phyloP scores from a whole-genome alignment of 2,797 vertebrate species.

The Oophaga sylvatica region DNA sequence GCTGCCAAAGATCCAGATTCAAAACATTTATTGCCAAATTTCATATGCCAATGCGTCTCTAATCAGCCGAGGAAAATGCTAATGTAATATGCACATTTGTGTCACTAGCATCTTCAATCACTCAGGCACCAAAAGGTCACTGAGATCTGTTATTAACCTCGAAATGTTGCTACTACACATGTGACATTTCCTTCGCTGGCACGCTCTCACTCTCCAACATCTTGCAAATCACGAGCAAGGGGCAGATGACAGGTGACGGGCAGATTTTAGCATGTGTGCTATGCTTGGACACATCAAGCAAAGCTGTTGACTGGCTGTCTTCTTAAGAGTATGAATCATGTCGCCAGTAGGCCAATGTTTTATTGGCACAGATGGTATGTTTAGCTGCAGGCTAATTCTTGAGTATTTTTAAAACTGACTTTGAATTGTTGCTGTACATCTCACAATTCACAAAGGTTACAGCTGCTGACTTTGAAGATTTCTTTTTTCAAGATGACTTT shows the following conservation, averaged over 20 bases:
- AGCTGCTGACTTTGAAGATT: slow-evolving; percentile 53
- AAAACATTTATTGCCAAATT: slow-evolving; percentile 32
- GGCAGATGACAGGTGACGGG: slow-evolving; percentile 34
- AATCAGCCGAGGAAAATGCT: slow-evolving; percentile 48
- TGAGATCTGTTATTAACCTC: slow-evolving; percentile 42
- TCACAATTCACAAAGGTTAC: slow-evolving; percentile 49
- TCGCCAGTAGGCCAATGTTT: slow-evolving; percentile 60
- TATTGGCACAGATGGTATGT: slow-evolving; percentile 62
- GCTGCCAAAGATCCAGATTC: not conserved
- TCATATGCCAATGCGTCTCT: slow-evolving; percentile 26
- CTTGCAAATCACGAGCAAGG: slow-evolving; percentile 3
- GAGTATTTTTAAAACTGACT: slow-evolving; percentile 61
- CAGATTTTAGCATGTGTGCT: slow-evolving; percentile 43
- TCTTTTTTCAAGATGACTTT: slow-evolving; percentile 50
- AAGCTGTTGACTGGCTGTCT: slow-evolving; percentile 55
- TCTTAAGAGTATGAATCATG: slow-evolving; percentile 57
- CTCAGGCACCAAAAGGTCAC: slow-evolving; percentile 51
- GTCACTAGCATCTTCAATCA: slow-evolving; percentile 42
- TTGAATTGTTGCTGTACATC: slow-evolving; percentile 57
- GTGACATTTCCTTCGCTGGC: slow-evolving; percentile 43
- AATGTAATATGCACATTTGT: slow-evolving; percentile 47
- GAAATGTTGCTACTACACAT: not conserved
- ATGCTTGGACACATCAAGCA: slow-evolving; percentile 51
- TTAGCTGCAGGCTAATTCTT: slow-evolving; percentile 59
- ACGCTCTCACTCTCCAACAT: slow-evolving; percentile 16